Evolutionary conservation across 2,888 invertebrate genomes (phyloP).

Genomic region (Nasonia oneida): DNA sequence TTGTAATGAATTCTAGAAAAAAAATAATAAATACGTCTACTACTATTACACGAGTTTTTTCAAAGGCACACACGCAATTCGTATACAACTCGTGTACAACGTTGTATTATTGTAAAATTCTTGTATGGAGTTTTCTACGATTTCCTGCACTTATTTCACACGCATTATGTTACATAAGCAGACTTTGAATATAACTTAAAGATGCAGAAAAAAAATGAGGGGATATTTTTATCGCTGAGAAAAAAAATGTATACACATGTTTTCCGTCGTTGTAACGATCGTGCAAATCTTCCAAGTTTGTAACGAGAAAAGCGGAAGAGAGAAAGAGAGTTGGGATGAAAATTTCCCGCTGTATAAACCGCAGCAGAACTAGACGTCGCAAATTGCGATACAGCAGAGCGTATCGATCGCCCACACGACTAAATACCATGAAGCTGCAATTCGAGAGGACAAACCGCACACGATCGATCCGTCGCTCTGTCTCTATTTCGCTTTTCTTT

Average conservation of each 20-base stretch:
- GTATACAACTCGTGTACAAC: conserved; percentile 12
- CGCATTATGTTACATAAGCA: not conserved
- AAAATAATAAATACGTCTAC: not conserved
- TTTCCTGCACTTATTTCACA: conserved; percentile 35
- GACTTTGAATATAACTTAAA: not conserved
- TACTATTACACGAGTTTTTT: conserved; percentile 13
- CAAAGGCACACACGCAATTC: conserved; percentile 31
- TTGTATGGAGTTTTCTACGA: conserved; percentile 44
- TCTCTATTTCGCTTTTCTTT: conserved; percentile 11
- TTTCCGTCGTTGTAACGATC: conserved; percentile 27
- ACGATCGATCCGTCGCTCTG: conserved; percentile 32
- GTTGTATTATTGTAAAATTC: conserved; percentile 38
- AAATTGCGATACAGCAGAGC: not conserved
- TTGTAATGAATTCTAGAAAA: conserved; percentile 13
- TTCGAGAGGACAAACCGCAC: conserved; percentile 30
- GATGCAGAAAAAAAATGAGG: not conserved
- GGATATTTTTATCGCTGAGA: conserved; percentile 30
- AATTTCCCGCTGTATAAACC: not conserved
- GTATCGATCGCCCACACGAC: not conserved
- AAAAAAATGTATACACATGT: not conserved
- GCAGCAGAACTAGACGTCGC: too few relatives aligned
- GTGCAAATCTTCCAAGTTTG: conserved; percentile 44
- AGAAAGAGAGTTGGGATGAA: not conserved
- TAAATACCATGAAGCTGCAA: not conserved
- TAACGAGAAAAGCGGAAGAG: not conserved